Percentiles rank a stretch among this genome's conserved stretches.
Conservation (phyloP, 2,797 vertebrate genomes). For the Thunnus albacares region DNA sequence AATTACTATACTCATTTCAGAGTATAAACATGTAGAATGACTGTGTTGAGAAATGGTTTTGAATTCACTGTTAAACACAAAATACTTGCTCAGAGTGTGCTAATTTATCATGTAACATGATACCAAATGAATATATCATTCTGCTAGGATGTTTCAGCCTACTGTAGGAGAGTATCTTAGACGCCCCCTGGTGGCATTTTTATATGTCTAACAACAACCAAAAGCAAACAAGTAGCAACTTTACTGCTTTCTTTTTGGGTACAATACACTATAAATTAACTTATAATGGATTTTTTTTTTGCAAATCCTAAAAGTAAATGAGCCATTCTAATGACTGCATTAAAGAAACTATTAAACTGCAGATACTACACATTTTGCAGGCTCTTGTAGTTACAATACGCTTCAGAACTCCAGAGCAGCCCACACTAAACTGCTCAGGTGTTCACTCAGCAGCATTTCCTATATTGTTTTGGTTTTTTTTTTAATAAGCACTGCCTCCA, state of each 20-base stretch:
- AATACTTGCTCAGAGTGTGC: neutral
- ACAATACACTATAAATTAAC: neutral
- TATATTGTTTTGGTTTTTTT: constrained; percentile 24
- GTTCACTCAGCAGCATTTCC: constrained; percentile 42
- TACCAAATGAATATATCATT: neutral
- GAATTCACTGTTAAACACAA: neutral
- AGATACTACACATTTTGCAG: constrained; percentile 11
- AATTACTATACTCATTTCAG: neutral
- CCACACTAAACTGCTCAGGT: constrained; percentile 5
- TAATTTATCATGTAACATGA: constrained; percentile 10
- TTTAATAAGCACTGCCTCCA: constrained; percentile 8
- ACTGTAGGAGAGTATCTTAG: constrained; percentile 12
- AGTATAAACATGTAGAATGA: neutral
- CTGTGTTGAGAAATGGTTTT: neutral
- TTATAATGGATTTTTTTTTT: too few species aligned
- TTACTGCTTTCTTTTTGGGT: neutral
- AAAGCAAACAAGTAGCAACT: neutral
- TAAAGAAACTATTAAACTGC: constrained; percentile 23
- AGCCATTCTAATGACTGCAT: neutral
- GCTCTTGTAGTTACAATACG: neutral
- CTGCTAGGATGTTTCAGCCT: neutral
- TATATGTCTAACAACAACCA: neutral
- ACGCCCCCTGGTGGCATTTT: constrained; percentile 72
- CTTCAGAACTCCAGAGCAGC: constrained; percentile 17
- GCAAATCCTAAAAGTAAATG: neutral